Percentiles rank a stretch among this genome's conserved stretches.
These are phyloP conservation scores for Puffinus mauretanicus DNA, from an alignment of 2,113 vertebrate genomes.

Conservation along the genomic window DNA sequence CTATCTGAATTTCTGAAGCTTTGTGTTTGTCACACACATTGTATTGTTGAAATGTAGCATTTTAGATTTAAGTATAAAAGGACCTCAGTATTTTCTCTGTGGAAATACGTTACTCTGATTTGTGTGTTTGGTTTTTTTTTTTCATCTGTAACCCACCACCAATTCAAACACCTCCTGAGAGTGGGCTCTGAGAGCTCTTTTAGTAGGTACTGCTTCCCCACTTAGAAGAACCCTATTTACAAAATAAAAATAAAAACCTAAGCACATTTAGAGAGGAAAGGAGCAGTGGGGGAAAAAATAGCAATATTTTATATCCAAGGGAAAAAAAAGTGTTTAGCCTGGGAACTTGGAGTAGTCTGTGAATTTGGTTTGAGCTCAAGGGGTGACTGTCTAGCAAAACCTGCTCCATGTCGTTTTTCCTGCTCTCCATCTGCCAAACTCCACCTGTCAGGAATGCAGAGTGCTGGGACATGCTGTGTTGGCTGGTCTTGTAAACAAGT, in stretches of 20 bases:
- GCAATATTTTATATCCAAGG: background rate
- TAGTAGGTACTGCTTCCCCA: background rate
- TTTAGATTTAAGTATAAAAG: background rate
- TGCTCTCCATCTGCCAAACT: background rate
- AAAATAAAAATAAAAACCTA: background rate
- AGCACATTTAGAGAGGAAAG: background rate
- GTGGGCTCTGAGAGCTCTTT: background rate
- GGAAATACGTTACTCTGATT: background rate
- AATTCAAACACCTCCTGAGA: background rate
- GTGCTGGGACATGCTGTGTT: background rate
- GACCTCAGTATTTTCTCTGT: background rate
- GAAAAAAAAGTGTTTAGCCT: background rate
- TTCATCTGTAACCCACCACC: background rate
- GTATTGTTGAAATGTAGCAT: background rate
- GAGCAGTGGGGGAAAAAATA: background rate
- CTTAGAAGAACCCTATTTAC: background rate
- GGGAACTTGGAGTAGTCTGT: background rate
- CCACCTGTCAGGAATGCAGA: background rate
- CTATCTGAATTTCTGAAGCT: background rate
- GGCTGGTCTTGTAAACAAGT: background rate
- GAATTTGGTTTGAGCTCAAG: background rate
- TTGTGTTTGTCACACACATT: background rate
- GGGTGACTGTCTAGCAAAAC: background rate
- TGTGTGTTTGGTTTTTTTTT: background rate
- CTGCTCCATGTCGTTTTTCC: background rate